Evolutionary conservation across 2,888 invertebrate species (phyloP), one percentile per base, ranked within the genome.

Genomic region (Cryptops parisi): DNA sequence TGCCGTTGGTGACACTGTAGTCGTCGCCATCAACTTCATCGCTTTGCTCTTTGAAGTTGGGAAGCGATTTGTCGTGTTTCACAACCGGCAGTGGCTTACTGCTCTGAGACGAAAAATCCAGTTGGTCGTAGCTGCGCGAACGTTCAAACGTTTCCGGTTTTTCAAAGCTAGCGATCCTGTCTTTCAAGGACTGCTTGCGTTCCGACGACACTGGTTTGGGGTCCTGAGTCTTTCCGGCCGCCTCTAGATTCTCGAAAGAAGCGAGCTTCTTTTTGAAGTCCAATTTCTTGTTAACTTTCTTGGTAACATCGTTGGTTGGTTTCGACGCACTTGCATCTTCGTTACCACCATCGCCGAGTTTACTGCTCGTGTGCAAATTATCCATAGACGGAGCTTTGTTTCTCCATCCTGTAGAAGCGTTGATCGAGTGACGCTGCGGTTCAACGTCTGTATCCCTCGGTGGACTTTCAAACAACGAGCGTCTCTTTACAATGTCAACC

Each of bases 401-500:
- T 38, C 57, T 57, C 22, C 60, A 52, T n/a, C 22, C 39, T 15
- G 9, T 12, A 3, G 54, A 51, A 17, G 43, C 40, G 21, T 54
- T 47, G 6, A 55, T 12, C 12, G 54, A 55, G 3, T 45, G 19
- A 4, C 52, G 48, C 22, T 55, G 27, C 3, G 23, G 45, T 39
- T 24, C 19, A 6, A 27, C 24, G 19, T 46, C 46, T 17, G 26
- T 21, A 3, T 6, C 21, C 9, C 44, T 27, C 6, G 40, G 46
- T 38, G 54, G 38, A 26, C 50, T 51, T 68, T 88, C 87, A 63
- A 88, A 88, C 56, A 88, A 77, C 68, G 85, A 85, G 62, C 85
- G 79, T 61, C 86, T 75, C 70, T 86, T 85, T 54, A 79, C 76
- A 60, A 88, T 81, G 66, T 86, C 80, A 23, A 86, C 82, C 73